Conservation (phyloP, 2,888 invertebrate genomes). For the Cotesia congregata region DNA sequence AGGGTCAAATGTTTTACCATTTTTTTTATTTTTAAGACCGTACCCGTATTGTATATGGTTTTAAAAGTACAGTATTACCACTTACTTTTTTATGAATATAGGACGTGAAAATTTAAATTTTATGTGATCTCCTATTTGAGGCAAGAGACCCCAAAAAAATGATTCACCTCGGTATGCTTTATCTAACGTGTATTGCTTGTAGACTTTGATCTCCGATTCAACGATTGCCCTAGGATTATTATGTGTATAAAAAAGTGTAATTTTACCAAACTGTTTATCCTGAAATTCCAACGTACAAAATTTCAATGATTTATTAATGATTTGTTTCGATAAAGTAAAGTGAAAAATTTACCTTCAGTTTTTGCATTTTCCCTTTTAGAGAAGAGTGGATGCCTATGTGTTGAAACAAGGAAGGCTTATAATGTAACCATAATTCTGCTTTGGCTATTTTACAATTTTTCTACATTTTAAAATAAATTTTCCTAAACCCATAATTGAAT, state of each 20-base stretch:
- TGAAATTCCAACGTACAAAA: constrained; percentile 63
- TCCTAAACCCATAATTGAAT: constrained; percentile 23
- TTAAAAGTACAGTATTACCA: not conserved
- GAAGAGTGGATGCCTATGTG: constrained; percentile 97
- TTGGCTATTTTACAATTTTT: constrained; percentile 87
- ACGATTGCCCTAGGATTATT: constrained; percentile 81
- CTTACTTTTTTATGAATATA: constrained; percentile 77
- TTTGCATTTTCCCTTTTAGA: constrained; percentile 95
- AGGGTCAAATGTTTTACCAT: too few relatives aligned
- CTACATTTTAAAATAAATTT: constrained; percentile 72
- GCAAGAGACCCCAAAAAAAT: constrained; percentile 93
- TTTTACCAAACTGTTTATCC: constrained; percentile 91
- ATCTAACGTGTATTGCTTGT: constrained; percentile 83
- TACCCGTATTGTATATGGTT: too few relatives aligned
- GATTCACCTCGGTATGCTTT: constrained; percentile 89
- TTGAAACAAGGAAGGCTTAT: constrained; percentile 92
- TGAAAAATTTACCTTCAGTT: constrained; percentile 80
- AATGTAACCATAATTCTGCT: constrained; percentile 85
- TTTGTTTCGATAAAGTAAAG: constrained; percentile 76
- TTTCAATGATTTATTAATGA: not conserved
- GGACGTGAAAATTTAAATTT: constrained; percentile 86
- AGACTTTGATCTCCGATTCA: constrained; percentile 82
- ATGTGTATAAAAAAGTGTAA: constrained; percentile 84
- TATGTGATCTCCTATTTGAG: constrained; percentile 85
- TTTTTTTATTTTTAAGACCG: too few relatives aligned